Conservation (phyloP, 2,113 vertebrate species). For the Embiotoca jacksoni region DNA sequence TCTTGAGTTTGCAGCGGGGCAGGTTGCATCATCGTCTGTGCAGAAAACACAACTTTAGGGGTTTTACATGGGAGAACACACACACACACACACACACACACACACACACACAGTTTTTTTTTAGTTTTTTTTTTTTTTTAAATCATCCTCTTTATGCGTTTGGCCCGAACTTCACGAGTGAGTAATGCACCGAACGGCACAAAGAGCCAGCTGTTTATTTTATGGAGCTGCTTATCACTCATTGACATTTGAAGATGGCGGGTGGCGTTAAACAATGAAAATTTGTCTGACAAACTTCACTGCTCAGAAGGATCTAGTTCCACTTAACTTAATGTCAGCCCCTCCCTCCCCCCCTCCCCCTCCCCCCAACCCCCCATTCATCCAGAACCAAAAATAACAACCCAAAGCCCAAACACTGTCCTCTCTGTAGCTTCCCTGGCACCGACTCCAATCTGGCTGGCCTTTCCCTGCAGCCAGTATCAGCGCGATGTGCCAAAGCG, state of each 20-base stretch:
- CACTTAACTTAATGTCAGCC: conserved; percentile 73
- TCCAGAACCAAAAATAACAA: conserved; percentile 77
- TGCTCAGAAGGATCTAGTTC: conserved; percentile 68
- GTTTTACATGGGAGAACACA: no score
- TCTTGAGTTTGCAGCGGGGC: no score
- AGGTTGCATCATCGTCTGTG: no score
- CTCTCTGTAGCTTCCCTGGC: conserved; percentile 74
- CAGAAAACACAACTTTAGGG: no score
- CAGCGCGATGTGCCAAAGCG: conserved; percentile 73
- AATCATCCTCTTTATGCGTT: neutral
- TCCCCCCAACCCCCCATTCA: conserved; percentile 51
- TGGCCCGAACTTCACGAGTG: neutral
- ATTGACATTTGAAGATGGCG: conserved; percentile 60
- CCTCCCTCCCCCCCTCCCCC: conserved; percentile 61
- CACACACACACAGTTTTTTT: no score
- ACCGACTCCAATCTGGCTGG: conserved; percentile 70
- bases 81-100: no score
- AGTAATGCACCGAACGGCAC: neutral
- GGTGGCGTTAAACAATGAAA: conserved; percentile 49
- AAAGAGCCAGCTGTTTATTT: conserved; percentile 16
- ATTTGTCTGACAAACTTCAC: conserved; percentile 66
- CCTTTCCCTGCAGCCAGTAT: conserved; percentile 79
- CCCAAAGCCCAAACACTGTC: conserved; percentile 68
- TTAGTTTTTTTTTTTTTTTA: no score
- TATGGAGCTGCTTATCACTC: conserved; percentile 18